Base-by-base conservation (phyloP, 2,113 vertebrate species). In the Tringa solitaria region DNA sequence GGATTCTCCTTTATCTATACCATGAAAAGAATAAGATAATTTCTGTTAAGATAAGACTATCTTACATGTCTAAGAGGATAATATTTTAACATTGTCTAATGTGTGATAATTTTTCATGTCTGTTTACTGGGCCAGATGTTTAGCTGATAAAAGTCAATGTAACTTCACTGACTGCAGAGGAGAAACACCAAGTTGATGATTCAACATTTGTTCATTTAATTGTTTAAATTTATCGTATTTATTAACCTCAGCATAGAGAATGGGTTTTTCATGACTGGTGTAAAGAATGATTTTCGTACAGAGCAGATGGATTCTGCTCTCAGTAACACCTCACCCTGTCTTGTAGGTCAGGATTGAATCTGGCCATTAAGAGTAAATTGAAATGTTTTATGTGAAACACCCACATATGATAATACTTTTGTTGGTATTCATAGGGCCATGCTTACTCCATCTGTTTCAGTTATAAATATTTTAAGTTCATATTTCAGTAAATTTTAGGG, bases 381-480 rank as follows among this genome's bases (percentile, higher is more conserved):
- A 68, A 89, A 85, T 35, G 22, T 24, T 94, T 96, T 83, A 21
- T 63, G 24, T 91, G 67, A 87, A 76, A 93, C 89, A 43, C 17
- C 12, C 53, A 69, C 17, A 27, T 61, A 60, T 68, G 39, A 84
- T 64, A 72, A 64, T 89, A 68, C 23, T 87, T 86, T 17, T 12
- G 18, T 90, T 96, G 74, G 81, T 94, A 96, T 89, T 93, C 84
- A 82, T 19, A 79, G 56, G 60, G 21, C 48, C 48, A 51, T 68
- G 51, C 56, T 81, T 82, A 65, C 57, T 83, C 94, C 84, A 89
- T 96, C 93, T 93, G 89, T 84, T 73, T 91, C 33, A 33, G 77
- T 68, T 89, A 89, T 89, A 95, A 96, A 91, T 91, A 93, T 65
- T 94, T 60, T 82, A 93, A 87, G 50, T 76, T 63, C 35, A 24